These are phyloP conservation scores for Amiota mariae DNA, from an alignment of 2,888 invertebrate species.

Conservation along the genomic window DNA sequence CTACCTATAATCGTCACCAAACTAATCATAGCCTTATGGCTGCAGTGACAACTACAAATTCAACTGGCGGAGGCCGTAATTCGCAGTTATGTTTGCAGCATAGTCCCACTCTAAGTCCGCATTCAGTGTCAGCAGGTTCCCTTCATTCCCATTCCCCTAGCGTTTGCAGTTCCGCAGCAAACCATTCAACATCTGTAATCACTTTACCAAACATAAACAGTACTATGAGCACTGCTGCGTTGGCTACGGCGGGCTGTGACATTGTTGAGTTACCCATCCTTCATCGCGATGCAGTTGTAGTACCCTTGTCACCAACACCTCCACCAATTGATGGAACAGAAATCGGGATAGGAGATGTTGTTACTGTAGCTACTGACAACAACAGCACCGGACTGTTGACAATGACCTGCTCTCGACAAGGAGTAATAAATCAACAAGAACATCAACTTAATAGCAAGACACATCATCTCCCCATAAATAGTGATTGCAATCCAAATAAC, in stretches of 20 bases:
- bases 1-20: slow-evolving; percentile 74
- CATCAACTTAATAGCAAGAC: slow-evolving; percentile 33
- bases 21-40: slow-evolving; percentile 54
- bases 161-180: slow-evolving; percentile 58
- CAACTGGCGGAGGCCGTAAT: slow-evolving; percentile 62
- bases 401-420: slow-evolving; percentile 19
- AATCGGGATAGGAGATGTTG: slow-evolving; percentile 11
- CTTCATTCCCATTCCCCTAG: slow-evolving; percentile 75
- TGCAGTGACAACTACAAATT: slow-evolving; percentile 45
- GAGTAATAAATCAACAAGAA: slow-evolving; percentile 31
- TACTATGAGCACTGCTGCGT: slow-evolving; percentile 73
- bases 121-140: slow-evolving; percentile 76
- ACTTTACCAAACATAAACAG: slow-evolving; percentile 69
- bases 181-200: slow-evolving; percentile 42
- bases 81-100: slow-evolving; percentile 74
- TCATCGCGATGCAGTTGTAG: slow-evolving; percentile 74
- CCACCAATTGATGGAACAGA: slow-evolving; percentile 56
- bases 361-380: slow-evolving; percentile 29
- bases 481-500: slow-evolving; percentile 49
- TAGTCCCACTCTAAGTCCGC: slow-evolving; percentile 81
- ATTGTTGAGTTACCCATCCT: slow-evolving; percentile 75
- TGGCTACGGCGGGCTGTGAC: slow-evolving; percentile 56
- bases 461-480: slow-evolving; percentile 39
- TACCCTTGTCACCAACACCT: slow-evolving; percentile 75
- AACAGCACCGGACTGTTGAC: slow-evolving; percentile 22